Percentiles rank a stretch among this genome's conserved stretches.
Evolutionary conservation across 2,888 invertebrate species (phyloP).

Genomic region (Graphium colonna): DNA sequence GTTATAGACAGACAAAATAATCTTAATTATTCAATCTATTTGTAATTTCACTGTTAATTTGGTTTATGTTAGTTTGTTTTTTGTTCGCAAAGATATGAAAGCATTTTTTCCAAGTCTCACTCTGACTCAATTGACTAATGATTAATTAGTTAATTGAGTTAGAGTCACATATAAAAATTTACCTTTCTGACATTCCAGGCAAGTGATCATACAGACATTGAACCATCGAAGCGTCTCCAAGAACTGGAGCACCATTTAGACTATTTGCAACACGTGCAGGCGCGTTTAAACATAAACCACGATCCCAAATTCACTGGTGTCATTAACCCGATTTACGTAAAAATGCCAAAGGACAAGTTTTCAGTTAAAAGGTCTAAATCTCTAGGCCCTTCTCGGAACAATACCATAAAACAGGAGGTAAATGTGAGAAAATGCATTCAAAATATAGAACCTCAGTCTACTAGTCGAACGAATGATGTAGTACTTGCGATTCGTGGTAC

Average conservation of each 20-base stretch:
- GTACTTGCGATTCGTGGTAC: slow-evolving; percentile 59
- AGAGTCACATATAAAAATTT: too few species aligned
- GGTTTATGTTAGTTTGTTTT: too few species aligned
- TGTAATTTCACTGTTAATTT: too few species aligned
- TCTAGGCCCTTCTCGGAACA: slow-evolving; percentile 55
- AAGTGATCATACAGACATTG: slow-evolving; percentile 40
- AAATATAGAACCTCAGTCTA: slow-evolving; percentile 54
- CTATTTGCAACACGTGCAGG: slow-evolving; percentile 34
- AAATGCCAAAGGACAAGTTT: slow-evolving; percentile 63
- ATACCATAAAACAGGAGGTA: slow-evolving; percentile 46
- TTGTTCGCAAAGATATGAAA: too few species aligned
- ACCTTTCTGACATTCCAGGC: slow-evolving; percentile 14
- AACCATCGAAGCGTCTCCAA: slow-evolving; percentile 46
- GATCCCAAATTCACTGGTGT: slow-evolving; percentile 55
- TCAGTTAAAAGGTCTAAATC: slow-evolving; percentile 65
- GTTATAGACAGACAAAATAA: too few species aligned
- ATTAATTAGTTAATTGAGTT: too few species aligned
- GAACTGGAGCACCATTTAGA: slow-evolving; percentile 38
- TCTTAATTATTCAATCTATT: too few species aligned
- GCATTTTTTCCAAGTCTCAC: too few species aligned
- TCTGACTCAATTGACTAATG: too few species aligned
- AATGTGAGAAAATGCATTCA: slow-evolving; percentile 62
- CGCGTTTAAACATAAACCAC: slow-evolving; percentile 24
- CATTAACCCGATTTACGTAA: slow-evolving; percentile 66
- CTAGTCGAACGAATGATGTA: slow-evolving; percentile 63